phyloP scores from a whole-genome alignment of 2,888 invertebrate genomes.

The Nemotelus pantherinus region DNA sequence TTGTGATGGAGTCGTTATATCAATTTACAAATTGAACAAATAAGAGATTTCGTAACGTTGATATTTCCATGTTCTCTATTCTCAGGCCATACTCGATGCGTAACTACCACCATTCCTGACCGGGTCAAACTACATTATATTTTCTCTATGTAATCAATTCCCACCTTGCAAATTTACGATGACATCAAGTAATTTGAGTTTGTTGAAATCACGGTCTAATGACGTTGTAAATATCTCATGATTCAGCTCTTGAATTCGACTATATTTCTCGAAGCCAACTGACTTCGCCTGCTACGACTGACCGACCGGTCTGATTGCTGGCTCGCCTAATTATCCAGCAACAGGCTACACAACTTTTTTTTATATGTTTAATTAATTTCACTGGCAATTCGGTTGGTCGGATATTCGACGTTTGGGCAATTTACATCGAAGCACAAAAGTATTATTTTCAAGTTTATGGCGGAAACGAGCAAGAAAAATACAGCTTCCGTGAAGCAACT shows the following conservation, averaged over 20 bases:
- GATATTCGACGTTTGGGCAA: too few species aligned
- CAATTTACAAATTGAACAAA: too few species aligned
- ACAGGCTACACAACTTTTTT: constrained; percentile 2
- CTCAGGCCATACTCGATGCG: too few species aligned
- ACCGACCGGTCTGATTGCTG: background rate
- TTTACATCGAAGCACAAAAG: too few species aligned
- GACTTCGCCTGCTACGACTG: background rate
- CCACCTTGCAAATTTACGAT: constrained; percentile 20
- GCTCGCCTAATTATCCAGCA: background rate
- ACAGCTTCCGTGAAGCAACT: too few species aligned
- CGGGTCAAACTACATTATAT: background rate
- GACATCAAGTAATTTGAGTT: constrained; percentile 32
- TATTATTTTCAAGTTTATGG: too few species aligned
- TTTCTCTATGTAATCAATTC: constrained; percentile 31
- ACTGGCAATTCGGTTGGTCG: too few species aligned
- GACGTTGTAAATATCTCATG: constrained; percentile 28
- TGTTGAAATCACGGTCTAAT: constrained; percentile 28
- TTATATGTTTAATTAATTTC: constrained; percentile 28
- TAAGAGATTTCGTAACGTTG: too few species aligned
- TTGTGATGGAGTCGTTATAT: too few species aligned
- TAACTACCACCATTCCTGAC: too few species aligned
- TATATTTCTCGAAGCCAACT: background rate
- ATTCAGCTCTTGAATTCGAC: constrained; percentile 12
- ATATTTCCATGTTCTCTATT: too few species aligned
- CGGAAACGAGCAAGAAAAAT: too few species aligned